A percentile compares a stretch with the other conserved stretches of the same genome.
Conservation (phyloP, 2,888 invertebrate species). For the Imbricaverruca yamaguchii region DNA sequence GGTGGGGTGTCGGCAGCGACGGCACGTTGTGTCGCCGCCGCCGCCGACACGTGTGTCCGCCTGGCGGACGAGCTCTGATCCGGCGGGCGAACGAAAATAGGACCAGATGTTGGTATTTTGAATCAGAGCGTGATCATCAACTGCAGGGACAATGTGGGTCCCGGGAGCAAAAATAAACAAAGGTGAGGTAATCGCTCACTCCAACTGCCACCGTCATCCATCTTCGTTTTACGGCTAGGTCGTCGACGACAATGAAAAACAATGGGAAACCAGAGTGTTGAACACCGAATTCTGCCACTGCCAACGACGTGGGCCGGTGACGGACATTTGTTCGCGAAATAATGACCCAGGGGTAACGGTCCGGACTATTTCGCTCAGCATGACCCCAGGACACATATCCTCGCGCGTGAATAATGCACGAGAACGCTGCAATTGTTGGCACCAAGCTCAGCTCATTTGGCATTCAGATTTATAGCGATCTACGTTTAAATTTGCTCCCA, state of each 20-base stretch:
- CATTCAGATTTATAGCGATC: background rate
- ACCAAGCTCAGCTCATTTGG: conserved; percentile 2
- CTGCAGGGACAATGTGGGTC: conserved; percentile 3
- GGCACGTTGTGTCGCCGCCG: background rate
- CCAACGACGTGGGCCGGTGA: background rate
- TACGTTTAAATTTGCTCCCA: background rate
- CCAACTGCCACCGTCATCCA: background rate
- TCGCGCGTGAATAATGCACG: background rate
- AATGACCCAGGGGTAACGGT: background rate
- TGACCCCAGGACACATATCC: background rate
- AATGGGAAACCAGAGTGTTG: background rate
- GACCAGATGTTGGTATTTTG: conserved; percentile 19
- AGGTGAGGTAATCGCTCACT: conserved; percentile 3
- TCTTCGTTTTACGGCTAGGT: conserved; percentile 8
- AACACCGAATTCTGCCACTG: background rate
- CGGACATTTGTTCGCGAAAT: background rate
- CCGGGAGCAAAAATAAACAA: conserved; percentile 9
- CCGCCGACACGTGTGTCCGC: background rate
- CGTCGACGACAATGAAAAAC: conserved; percentile 8
- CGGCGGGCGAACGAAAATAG: background rate
- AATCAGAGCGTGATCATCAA: conserved; percentile 2
- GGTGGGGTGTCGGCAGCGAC: no score
- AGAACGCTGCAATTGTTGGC: background rate
- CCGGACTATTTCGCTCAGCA: background rate
- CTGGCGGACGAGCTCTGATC: background rate